Evolutionary conservation across 2,797 vertebrate genomes (phyloP), one percentile per base, ranked within the genome.

Genomic region (Rachycentron canadum): DNA sequence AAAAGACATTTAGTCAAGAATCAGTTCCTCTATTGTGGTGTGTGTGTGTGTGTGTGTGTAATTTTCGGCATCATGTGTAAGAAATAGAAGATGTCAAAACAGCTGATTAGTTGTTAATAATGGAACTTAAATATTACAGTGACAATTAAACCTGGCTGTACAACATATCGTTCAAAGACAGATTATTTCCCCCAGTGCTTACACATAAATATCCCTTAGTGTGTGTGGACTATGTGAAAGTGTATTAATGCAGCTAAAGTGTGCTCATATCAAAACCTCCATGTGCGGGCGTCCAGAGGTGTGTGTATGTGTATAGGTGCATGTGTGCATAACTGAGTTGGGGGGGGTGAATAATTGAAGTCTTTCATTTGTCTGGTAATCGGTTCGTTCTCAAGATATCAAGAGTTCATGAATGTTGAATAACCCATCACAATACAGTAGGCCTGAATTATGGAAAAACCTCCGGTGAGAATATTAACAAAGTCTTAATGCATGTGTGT

Each of bases 401-500:
- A 96, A 96, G 96, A 97, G 96, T 98, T 99, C 98, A 99, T 99
- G 98, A 99, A 99, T 99, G 98, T 99, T 99, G 98, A 99, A 99
- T 99, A 97, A 98, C 97, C 97, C 97, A 98, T 98, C 97, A 97
- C 96, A 96, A 96, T 97, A 96, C 97, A 97, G 97, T 98, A 98
- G 97, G 95, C 96, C 97, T 99, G 96, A 99, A 99, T 99, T 99
- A 99, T 99, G 97, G 92, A 93, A 97, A 98, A 97, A 96, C 93
- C 95, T 91, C 94, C 90, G 89, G 95, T 94, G 96, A 96, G 98
- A 99, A 99, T 99, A 97, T 98, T 98, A 99, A 99, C 97, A 96
- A 95, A 95, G 93, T 92, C 83, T 72, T 90, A 92, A 93, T 86
- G 92, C 87, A 61, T 79, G 78, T 78, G 81, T 79, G 78, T 68